Evolutionary conservation across 2,797 vertebrate species (phyloP), one percentile per base, ranked within the genome.

Genomic region (Gymnothorax javanicus): DNA sequence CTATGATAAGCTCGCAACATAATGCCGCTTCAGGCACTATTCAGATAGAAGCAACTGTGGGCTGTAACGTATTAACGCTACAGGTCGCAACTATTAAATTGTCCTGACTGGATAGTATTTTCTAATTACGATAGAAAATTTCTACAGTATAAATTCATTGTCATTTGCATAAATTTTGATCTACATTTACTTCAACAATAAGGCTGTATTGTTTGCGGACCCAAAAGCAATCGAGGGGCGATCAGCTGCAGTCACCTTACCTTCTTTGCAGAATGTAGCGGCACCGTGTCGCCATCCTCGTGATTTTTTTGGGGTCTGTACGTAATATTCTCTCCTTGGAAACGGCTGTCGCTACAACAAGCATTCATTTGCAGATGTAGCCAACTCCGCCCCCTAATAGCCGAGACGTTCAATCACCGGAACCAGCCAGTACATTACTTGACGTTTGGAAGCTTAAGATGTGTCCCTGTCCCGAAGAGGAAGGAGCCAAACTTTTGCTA

Each of bases 301-400:
- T 83, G 9, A 79, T 20, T 67, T 58, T 17, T 59, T 71, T 64
- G 50, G 77, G 83, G 27, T 84, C 33, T 27, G n/a, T 59, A 50
- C 73, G 58, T n/a, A 62, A 71, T 54, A 75, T 17, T 85, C 82
- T 81, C 86, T 60, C 87, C 89, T 52, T 90, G 79, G 89, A 79
- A 86, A 91, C 88, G 27, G 64, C 69, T 83, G 92, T 93, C 90
- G 88, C 91, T 91, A 92, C 90, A 92, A 92, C 92, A 93, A 83
- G 87, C 86, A 11, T 50, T 27, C 17, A 50, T 13, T 5, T 82
- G 69, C 67, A 83, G 12, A 69, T n/a, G 8, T 69, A 59, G 58
- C 64, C 59, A 83, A 60, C 58, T 23, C 79, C 59, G n/a, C 69
- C 85, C 73, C 84, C 71, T 87, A 58, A 59, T 71, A 57, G 43